These are phyloP conservation scores for Caenorhabditis uteleia DNA, from an alignment of 2,888 invertebrate species.

Conservation along the genomic window DNA sequence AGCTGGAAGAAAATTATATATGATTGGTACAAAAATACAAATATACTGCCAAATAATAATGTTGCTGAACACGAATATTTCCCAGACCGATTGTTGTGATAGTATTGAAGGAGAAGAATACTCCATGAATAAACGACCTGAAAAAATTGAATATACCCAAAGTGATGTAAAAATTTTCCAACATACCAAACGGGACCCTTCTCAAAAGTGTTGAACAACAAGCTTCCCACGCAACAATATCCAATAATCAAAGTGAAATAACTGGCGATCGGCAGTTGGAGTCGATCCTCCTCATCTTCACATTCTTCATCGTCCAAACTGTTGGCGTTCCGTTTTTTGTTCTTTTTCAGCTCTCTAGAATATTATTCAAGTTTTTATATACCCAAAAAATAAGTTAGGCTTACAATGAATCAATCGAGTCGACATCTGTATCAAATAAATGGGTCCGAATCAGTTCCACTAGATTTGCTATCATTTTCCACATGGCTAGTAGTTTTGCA, in stretches of 20 bases:
- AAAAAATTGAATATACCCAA: conserved; percentile 5
- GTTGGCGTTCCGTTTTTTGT: conserved; percentile 37
- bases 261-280: conserved; percentile 69
- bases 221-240: conserved; percentile 67
- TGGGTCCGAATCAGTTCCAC: conserved; percentile 58
- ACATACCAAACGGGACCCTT: conserved; percentile 66
- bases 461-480: conserved; percentile 58
- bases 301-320: conserved; percentile 49
- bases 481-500: conserved; percentile 62
- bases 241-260: conserved; percentile 70
- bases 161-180: neutral
- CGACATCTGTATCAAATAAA: conserved; percentile 63
- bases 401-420: conserved; percentile 64
- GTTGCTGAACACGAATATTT: conserved; percentile 66
- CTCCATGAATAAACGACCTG: conserved; percentile 70
- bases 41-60: conserved; percentile 59
- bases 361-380: too few relatives aligned
- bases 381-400: neutral
- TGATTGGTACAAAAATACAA: neutral
- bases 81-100: conserved; percentile 70
- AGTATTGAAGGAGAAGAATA: conserved; percentile 70
- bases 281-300: conserved; percentile 57
- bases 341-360: conserved; percentile 59
- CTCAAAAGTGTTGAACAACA: conserved; percentile 67
- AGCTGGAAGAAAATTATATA: conserved; percentile 47